These are phyloP conservation scores for Momotus momota DNA, from an alignment of 2,797 vertebrate species.

Conservation along the genomic window DNA sequence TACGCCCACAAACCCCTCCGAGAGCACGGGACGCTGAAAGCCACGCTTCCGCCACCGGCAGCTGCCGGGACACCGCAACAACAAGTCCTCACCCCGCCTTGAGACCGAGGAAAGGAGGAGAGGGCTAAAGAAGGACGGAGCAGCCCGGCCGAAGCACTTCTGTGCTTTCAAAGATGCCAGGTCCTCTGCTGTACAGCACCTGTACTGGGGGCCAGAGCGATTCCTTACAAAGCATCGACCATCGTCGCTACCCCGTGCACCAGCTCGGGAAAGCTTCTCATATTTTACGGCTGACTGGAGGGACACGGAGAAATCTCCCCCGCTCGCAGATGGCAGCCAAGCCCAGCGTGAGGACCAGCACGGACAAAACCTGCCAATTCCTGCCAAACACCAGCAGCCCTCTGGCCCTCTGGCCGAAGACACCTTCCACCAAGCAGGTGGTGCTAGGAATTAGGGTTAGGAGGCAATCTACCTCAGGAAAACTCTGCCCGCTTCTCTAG, in stretches of 20 bases:
- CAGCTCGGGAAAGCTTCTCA: not conserved
- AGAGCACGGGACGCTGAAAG: not conserved
- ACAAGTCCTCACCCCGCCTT: not conserved
- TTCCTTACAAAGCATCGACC: not conserved
- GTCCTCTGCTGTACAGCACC: not conserved
- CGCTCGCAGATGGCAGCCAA: not conserved
- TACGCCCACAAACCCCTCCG: not conserved
- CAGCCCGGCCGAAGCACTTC: not conserved
- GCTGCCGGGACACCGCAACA: not conserved
- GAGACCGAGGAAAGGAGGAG: not conserved
- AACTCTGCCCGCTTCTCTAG: not conserved
- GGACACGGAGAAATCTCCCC: not conserved
- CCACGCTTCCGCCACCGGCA: not conserved
- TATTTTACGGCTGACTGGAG: not conserved
- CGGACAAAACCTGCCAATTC: not conserved
- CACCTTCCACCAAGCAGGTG: not conserved
- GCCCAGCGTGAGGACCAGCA: not conserved
- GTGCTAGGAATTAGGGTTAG: not conserved
- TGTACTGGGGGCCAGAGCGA: rapidly evolving
- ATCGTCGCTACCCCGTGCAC: rapidly evolving
- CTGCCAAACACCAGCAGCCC: not conserved
- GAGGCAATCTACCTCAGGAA: rapidly evolving
- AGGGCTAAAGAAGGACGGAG: not conserved
- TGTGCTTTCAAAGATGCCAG: not conserved
- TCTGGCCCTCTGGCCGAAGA: not conserved